These are phyloP conservation scores for Drosophila suzukii DNA, from an alignment of 1,140 invertebrate genomes.

Conservation along the genomic window DNA sequence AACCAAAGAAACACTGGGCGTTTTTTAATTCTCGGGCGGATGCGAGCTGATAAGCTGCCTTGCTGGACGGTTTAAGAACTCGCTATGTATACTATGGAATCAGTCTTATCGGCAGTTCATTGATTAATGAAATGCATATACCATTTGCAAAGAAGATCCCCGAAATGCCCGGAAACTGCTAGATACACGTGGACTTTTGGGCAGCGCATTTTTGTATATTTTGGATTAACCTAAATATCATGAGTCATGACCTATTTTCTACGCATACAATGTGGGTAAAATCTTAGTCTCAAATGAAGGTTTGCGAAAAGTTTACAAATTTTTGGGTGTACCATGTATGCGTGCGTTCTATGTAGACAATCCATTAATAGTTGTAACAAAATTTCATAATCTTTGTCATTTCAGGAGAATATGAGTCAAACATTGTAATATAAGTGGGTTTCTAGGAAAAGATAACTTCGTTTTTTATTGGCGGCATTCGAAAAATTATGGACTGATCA, in stretches of 20 bases:
- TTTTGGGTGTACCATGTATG: too few species aligned
- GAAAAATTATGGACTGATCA: too few species aligned
- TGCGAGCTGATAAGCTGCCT: conserved; percentile 4
- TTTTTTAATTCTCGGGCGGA: conserved; percentile 37
- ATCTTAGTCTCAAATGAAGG: not conserved
- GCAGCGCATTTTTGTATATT: not conserved
- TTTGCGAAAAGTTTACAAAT: not conserved
- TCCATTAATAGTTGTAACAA: too few species aligned
- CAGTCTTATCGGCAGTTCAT: conserved; percentile 15
- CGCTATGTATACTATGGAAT: not conserved
- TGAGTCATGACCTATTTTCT: not conserved
- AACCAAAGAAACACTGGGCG: conserved; percentile 39
- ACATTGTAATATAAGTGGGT: too few species aligned
- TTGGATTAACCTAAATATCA: not conserved
- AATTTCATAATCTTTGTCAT: too few species aligned
- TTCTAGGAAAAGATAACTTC: too few species aligned
- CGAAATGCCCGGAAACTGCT: conserved; percentile 10
- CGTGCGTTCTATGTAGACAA: too few species aligned
- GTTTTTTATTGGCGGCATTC: too few species aligned
- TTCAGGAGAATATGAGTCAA: too few species aligned
- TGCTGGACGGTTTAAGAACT: conserved; percentile 1
- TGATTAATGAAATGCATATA: conserved; percentile 31
- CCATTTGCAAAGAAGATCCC: conserved; percentile 4
- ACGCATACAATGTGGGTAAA: not conserved
- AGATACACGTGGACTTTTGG: not conserved